Evolutionary conservation across 2,797 vertebrate genomes (phyloP), one percentile per base, ranked within the genome.

Genomic region (Erithacus rubecula): DNA sequence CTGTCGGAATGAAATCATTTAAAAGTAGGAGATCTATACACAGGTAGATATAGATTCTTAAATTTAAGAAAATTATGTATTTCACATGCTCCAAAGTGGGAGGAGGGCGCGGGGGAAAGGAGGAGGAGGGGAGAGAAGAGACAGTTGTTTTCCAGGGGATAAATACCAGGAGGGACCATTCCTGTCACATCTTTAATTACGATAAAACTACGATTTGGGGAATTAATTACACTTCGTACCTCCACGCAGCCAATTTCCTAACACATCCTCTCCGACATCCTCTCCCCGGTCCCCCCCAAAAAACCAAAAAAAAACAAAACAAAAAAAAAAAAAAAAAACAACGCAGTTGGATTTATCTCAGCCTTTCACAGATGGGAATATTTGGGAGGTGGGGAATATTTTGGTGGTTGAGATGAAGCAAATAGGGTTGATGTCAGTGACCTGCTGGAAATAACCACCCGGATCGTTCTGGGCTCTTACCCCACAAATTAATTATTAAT

Each of bases 11-110:
- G 24, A 23, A 67, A 15, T 0, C 5, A 21, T 7, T 9, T 2
- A 5, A 0, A 44, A 7, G 4, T 0, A 23, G 10, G 1, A 49
- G 8, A 43, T 14, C 10, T 0, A 26, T 2, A 23, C 5, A 37
- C 2, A 23, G 19, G 52, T 4, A 11, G 29, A 21, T 5, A 51
- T 3, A 14, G 20, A 43, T 7, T 10, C 34, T 7, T 9, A 14
- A 5, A 36, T 55, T 23, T 6, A 5, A 36, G 23, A 17, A 4
- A 30, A 19, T 5, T 6, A 60, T 6, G 17, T 17, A 17, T 19
- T 56, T 17, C 46, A 4, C 46, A 4, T 0, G 10, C 15, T 41
- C 15, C 24, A 24, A 52, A 68, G 7, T 10, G 21, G 18, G 13
- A 2, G 43, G 43, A 43, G 43, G 43, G 18, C 18, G 20, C 19